Conservation (phyloP, 2,113 vertebrate species). For the Rhinoptilus africanus region DNA sequence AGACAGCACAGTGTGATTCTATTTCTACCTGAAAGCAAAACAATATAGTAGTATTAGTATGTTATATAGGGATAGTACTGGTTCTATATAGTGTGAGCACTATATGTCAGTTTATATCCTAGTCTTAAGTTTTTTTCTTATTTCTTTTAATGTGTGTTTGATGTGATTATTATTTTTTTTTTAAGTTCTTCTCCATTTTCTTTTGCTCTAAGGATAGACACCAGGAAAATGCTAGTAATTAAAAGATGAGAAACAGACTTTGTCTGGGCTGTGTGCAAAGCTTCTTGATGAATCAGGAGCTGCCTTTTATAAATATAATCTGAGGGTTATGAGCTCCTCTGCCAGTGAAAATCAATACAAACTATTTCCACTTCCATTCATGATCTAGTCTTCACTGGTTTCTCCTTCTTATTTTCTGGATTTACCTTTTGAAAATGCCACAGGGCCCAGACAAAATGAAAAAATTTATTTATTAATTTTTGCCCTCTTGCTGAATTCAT, state of each 20-base stretch:
- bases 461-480: slow-evolving; percentile 56
- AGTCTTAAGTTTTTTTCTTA: neutral
- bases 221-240: neutral
- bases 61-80: neutral
- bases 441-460: slow-evolving; percentile 56
- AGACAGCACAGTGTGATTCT: neutral
- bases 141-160: neutral
- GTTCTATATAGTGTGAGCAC: neutral
- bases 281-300: slow-evolving; percentile 51
- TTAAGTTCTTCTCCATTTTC: neutral
- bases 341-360: slow-evolving; percentile 83
- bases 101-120: neutral
- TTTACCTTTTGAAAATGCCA: slow-evolving; percentile 74
- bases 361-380: slow-evolving; percentile 79
- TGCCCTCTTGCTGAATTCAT: neutral
- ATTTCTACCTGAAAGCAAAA: neutral
- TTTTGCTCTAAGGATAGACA: neutral
- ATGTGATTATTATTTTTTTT: neutral
- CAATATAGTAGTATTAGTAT: neutral
- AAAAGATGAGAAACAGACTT: neutral
- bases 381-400: slow-evolving; percentile 64
- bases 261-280: neutral
- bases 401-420: slow-evolving; percentile 68
- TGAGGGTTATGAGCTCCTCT: slow-evolving; percentile 69
- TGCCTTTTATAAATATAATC: slow-evolving; percentile 73